Evolutionary conservation across 2,113 vertebrate genomes (phyloP).

Genomic region (Coptodon bakossiorum): DNA sequence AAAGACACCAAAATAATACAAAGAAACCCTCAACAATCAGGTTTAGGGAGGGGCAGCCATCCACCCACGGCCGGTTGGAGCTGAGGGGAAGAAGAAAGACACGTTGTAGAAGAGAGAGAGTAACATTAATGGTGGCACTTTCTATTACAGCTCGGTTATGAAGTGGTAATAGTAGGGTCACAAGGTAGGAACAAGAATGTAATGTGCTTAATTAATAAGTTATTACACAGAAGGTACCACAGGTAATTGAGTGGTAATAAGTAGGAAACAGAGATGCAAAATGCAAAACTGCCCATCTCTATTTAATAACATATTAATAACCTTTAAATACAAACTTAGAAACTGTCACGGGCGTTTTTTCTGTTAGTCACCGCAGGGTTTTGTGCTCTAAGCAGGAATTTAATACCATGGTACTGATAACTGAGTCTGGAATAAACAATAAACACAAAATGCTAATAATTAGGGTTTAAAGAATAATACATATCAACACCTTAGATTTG

Average conservation of each 20-base stretch:
- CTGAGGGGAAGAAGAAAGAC: background rate
- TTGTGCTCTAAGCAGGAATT: background rate
- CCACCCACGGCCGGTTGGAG: background rate
- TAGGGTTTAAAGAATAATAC: background rate
- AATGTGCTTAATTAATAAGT: background rate
- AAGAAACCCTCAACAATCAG: background rate
- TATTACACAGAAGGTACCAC: background rate
- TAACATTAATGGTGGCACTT: background rate
- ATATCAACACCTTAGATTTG: background rate
- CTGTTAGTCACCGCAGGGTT: background rate
- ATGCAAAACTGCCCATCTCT: background rate
- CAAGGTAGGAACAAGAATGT: background rate
- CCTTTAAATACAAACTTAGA: background rate
- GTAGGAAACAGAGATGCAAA: background rate
- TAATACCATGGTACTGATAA: background rate
- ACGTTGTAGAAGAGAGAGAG: background rate
- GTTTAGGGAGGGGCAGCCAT: background rate
- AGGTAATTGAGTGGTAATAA: background rate
- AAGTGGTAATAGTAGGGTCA: background rate
- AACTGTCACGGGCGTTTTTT: rapidly evolving
- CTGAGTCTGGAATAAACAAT: background rate
- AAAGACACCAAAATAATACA: background rate
- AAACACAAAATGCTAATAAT: background rate
- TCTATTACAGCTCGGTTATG: background rate
- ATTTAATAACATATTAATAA: background rate